Percentiles rank a stretch among this genome's conserved stretches.
phyloP scores from a whole-genome alignment of 64 coral and sea anemone species.

The Catalaphyllia jardinei region DNA sequence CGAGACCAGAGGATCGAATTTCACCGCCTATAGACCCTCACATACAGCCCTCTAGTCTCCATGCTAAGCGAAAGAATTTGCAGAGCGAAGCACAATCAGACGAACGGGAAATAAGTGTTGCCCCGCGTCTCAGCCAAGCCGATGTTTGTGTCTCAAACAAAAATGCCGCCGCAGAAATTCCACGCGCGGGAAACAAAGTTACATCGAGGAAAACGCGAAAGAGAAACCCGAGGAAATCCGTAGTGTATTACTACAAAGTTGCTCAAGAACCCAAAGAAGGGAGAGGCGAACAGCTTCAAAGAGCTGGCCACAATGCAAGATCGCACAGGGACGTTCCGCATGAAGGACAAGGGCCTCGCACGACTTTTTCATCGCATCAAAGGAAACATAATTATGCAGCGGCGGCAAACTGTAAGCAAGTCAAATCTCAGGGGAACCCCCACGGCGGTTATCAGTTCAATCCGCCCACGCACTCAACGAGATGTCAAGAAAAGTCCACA shows the following conservation, averaged over 20 bases:
- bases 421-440: conserved; percentile 60
- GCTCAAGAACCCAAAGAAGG: conserved; percentile 1
- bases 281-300: background rate
- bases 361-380: conserved; percentile 34
- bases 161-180: conserved; percentile 13
- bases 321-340: conserved; percentile 21
- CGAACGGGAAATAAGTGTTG: conserved; percentile 2
- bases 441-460: conserved; percentile 20
- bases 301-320: background rate
- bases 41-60: background rate
- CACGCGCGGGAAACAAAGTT: background rate
- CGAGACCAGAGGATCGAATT: conserved; percentile 26
- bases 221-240: conserved; percentile 49
- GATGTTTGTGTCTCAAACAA: background rate
- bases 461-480: background rate
- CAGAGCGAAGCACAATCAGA: background rate
- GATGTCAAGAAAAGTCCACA: conserved; percentile 42
- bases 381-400: conserved; percentile 14
- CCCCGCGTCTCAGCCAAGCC: background rate
- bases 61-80: conserved; percentile 7
- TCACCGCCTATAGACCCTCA: background rate
- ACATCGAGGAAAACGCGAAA: conserved; percentile 43
- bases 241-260: conserved; percentile 45
- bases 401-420: background rate
- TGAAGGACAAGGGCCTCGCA: conserved; percentile 27